phyloP scores from a whole-genome alignment of 2,113 vertebrate species.

The Stegastes partitus region DNA sequence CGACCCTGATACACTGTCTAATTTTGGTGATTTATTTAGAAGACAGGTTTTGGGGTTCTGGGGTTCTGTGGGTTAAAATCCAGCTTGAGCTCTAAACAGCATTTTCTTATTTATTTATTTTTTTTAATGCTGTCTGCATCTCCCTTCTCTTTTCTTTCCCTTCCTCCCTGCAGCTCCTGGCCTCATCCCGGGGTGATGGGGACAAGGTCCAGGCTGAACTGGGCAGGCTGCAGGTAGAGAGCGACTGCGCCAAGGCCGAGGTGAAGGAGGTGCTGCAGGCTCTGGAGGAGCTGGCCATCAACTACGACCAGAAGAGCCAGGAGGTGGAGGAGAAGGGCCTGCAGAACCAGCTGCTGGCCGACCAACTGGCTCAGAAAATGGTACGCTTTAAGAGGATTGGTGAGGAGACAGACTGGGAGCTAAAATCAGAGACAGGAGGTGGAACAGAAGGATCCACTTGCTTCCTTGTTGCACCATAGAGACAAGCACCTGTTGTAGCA shows the following conservation, averaged over 20 bases:
- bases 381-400: constrained; percentile 65
- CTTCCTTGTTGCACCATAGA: not conserved
- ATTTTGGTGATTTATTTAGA: too few relatives aligned
- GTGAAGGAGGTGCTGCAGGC: constrained; percentile 94
- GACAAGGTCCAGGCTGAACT: constrained; percentile 91
- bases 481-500: constrained; percentile 10
- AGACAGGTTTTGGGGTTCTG: too few relatives aligned
- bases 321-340: constrained; percentile 92
- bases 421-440: constrained; percentile 5
- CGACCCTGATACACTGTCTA: too few relatives aligned
- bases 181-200: constrained; percentile 88
- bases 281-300: constrained; percentile 92
- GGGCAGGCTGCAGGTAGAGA: constrained; percentile 89
- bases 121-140: too few relatives aligned
- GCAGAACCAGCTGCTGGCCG: constrained; percentile 90
- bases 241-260: constrained; percentile 90
- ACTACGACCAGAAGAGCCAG: constrained; percentile 94
- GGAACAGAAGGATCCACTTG: not conserved
- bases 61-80: too few relatives aligned
- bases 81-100: too few relatives aligned
- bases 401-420: not conserved
- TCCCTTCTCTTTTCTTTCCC: not conserved
- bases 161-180: constrained; percentile 82
- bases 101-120: too few relatives aligned
- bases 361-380: constrained; percentile 93